Conservation (phyloP, 2,797 vertebrate species). For the Carduelis carduelis region DNA sequence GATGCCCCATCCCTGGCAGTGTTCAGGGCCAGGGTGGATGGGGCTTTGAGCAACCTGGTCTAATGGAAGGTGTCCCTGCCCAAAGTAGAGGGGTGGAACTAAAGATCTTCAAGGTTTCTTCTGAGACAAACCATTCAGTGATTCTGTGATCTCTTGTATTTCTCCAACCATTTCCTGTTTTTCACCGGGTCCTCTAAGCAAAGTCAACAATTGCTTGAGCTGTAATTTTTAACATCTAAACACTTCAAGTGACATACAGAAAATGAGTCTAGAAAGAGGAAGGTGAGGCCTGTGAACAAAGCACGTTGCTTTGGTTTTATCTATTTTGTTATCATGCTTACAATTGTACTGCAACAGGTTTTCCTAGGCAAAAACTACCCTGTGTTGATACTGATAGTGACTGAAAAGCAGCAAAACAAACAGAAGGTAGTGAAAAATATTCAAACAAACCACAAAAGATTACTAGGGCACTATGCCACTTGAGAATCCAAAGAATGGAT, state of each 20-base stretch:
- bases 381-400: background rate
- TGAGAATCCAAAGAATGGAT: background rate
- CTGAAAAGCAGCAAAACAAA: background rate
- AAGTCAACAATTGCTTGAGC: background rate
- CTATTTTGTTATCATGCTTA: background rate
- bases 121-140: background rate
- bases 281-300: background rate
- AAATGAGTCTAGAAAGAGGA: background rate
- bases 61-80: background rate
- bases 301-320: background rate
- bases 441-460: background rate
- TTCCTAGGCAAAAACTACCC: background rate
- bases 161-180: background rate
- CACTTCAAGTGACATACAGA: background rate
- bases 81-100: background rate
- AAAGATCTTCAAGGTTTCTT: background rate
- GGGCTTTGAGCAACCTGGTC: background rate
- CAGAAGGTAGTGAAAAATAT: background rate
- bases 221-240: background rate
- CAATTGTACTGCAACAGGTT: background rate
- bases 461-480: background rate
- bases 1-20: background rate
- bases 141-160: background rate
- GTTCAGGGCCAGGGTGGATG: background rate
- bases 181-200: background rate